phyloP scores from a whole-genome alignment of 2,888 invertebrate species.

The Thymelicus acteon region DNA sequence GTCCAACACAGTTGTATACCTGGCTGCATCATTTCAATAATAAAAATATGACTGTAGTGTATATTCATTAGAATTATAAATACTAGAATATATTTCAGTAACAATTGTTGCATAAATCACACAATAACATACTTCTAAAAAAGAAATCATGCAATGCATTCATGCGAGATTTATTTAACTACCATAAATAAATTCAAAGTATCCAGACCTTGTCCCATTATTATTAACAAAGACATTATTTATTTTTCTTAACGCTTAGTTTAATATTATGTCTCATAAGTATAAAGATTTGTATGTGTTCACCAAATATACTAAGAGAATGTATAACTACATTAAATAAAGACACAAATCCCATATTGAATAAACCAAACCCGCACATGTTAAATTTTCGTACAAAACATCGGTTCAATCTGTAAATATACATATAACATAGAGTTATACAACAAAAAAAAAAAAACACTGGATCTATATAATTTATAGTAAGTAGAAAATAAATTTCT shows the following conservation, averaged over 20 bases:
- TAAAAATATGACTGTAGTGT: slow-evolving; percentile 32
- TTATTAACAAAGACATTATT: slow-evolving; percentile 57
- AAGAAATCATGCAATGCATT: slow-evolving; percentile 74
- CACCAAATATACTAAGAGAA: slow-evolving; percentile 27
- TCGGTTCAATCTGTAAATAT: slow-evolving; percentile 10
- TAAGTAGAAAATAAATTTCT: slow-evolving; percentile 8
- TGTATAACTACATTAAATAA: slow-evolving; percentile 36
- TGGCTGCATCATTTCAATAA: slow-evolving; percentile 39
- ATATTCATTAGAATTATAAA: slow-evolving; percentile 36
- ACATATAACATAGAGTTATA: slow-evolving; percentile 1
- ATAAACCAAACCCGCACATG: slow-evolving; percentile 34
- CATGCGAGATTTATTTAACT: slow-evolving; percentile 63
- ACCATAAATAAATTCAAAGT: slow-evolving; percentile 65
- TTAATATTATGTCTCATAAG: slow-evolving; percentile 69
- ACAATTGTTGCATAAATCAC: slow-evolving; percentile 53
- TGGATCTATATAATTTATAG: slow-evolving; percentile 41
- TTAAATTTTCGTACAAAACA: slow-evolving; percentile 19
- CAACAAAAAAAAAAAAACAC: slow-evolving; percentile 11
- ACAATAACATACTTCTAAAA: slow-evolving; percentile 69
- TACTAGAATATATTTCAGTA: slow-evolving; percentile 26
- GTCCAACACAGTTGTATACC: slow-evolving; percentile 39
- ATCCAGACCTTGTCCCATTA: slow-evolving; percentile 67
- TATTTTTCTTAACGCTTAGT: slow-evolving; percentile 60
- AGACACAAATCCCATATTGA: slow-evolving; percentile 24
- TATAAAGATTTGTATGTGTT: slow-evolving; percentile 39